Evolutionary conservation across 2,888 invertebrate species (phyloP).

Genomic region (Epsilonema sp.): DNA sequence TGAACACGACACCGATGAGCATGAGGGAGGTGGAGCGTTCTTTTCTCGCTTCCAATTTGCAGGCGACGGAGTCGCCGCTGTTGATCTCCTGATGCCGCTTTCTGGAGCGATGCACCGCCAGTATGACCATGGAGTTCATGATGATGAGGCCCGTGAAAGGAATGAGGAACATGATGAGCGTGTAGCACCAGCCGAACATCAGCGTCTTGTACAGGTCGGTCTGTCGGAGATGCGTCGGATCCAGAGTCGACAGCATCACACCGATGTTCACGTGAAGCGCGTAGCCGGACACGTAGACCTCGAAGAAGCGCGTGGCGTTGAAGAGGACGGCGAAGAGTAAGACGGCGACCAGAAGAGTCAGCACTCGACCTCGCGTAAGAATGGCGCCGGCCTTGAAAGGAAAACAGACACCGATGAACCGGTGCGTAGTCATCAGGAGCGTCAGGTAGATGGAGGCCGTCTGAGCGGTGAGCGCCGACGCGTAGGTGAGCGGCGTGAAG

Average conservation of each 20-base stretch:
- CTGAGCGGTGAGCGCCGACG: slow-evolving; percentile 15
- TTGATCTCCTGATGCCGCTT: slow-evolving; percentile 21
- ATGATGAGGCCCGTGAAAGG: slow-evolving; percentile 28
- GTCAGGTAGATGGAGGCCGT: slow-evolving; percentile 36
- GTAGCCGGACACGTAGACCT: slow-evolving; percentile 15
- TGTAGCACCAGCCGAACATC: slow-evolving; percentile 28
- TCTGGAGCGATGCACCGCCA: slow-evolving; percentile 26
- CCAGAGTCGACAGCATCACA: not conserved
- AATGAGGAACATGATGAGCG: slow-evolving; percentile 29
- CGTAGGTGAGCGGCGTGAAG: slow-evolving; percentile 15
- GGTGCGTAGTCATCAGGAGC: slow-evolving; percentile 49
- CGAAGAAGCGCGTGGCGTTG: slow-evolving; percentile 32
- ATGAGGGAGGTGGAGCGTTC: slow-evolving; percentile 34
- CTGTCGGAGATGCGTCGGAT: slow-evolving; percentile 18
- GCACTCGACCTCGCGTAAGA: slow-evolving; percentile 30
- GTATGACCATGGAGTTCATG: slow-evolving; percentile 26
- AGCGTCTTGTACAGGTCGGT: slow-evolving; percentile 20
- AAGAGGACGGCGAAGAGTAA: slow-evolving; percentile 28
- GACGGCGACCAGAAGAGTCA: slow-evolving; percentile 27
- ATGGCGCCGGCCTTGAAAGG: slow-evolving; percentile 31
- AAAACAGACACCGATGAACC: slow-evolving; percentile 43
- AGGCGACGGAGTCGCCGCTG: slow-evolving; percentile 11
- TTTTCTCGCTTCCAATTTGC: slow-evolving; percentile 16
- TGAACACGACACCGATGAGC: slow-evolving; percentile 33
- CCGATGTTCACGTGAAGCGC: slow-evolving; percentile 9